Conservation (phyloP, 92 coral and sea anemone genomes). For the Parazoanthus swiftii region DNA sequence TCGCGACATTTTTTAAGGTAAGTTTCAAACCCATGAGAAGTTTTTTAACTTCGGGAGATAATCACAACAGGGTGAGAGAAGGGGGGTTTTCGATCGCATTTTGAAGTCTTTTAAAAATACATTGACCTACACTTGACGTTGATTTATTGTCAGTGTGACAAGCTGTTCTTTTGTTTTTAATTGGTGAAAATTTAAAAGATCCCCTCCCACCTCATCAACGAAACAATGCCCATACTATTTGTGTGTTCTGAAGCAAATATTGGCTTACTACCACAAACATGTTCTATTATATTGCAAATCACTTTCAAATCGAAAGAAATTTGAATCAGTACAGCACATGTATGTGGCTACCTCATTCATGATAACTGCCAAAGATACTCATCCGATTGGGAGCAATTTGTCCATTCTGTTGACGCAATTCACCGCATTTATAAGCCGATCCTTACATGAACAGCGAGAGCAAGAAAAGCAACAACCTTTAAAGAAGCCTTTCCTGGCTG, state of each 20-base stretch:
- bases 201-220: slow-evolving; percentile 90
- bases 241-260: slow-evolving; percentile 61
- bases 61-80: too few species aligned
- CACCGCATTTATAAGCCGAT: slow-evolving; percentile 3
- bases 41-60: background rate
- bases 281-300: slow-evolving; percentile 84
- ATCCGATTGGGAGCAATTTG: slow-evolving; percentile 57
- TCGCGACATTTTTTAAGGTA: background rate
- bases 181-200: slow-evolving; percentile 69
- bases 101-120: slow-evolving; percentile 24
- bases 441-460: background rate
- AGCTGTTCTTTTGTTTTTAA: slow-evolving; percentile 69
- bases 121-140: slow-evolving; percentile 39
- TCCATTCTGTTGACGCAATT: slow-evolving; percentile 55
- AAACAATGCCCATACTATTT: slow-evolving; percentile 63
- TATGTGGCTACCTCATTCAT: slow-evolving; percentile 49
- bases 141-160: slow-evolving; percentile 60
- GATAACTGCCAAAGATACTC: slow-evolving; percentile 70
- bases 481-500: background rate
- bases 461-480: background rate
- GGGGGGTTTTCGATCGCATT: background rate
- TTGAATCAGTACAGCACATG: slow-evolving; percentile 54
- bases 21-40: background rate
- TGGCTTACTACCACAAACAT: slow-evolving; percentile 59
- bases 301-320: slow-evolving; percentile 48